phyloP scores from a whole-genome alignment of 2,113 vertebrate species.

The Pteronura brasiliensis region DNA sequence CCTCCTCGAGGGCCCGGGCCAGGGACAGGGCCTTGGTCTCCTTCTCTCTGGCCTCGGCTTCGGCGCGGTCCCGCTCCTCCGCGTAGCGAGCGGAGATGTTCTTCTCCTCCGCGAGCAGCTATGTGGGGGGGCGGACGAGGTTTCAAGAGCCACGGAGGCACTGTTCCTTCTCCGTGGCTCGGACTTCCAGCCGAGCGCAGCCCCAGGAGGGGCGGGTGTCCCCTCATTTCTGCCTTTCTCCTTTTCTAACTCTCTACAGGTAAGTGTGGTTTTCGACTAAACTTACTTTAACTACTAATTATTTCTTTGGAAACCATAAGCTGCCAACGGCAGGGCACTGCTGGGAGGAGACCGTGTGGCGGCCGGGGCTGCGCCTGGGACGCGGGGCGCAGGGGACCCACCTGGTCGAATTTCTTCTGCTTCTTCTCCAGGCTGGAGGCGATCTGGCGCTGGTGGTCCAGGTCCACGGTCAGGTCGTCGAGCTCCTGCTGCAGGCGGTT shows the following conservation, averaged over 20 bases:
- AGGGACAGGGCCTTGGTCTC: conserved; percentile 96
- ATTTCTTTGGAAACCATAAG: not conserved
- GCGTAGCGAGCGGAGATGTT: conserved; percentile 93
- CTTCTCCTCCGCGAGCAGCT: conserved; percentile 97
- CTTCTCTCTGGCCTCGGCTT: conserved; percentile 96
- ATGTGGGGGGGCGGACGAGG: accelerated
- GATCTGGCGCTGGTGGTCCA: conserved; percentile 97
- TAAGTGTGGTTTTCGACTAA: not conserved
- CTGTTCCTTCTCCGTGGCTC: not conserved
- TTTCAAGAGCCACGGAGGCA: too few species aligned
- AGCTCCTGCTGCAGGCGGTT: conserved; percentile 97
- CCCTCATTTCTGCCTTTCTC: too few species aligned
- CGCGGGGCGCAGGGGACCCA: not conserved
- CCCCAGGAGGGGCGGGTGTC: not conserved
- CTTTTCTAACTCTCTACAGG: not conserved
- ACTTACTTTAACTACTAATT: not conserved
- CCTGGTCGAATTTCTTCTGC: conserved; percentile 99
- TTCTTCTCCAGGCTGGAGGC: conserved; percentile 98
- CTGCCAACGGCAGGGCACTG: not conserved
- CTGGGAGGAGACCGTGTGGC: accelerated
- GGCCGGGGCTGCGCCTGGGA: not conserved
- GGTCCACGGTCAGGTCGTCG: conserved; percentile 94
- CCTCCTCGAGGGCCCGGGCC: conserved; percentile 93
- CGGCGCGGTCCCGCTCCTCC: conserved; percentile 94
- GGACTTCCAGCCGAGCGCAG: accelerated